phyloP scores from a whole-genome alignment of 2,113 vertebrate species.

The Hyperoodon ampullatus region DNA sequence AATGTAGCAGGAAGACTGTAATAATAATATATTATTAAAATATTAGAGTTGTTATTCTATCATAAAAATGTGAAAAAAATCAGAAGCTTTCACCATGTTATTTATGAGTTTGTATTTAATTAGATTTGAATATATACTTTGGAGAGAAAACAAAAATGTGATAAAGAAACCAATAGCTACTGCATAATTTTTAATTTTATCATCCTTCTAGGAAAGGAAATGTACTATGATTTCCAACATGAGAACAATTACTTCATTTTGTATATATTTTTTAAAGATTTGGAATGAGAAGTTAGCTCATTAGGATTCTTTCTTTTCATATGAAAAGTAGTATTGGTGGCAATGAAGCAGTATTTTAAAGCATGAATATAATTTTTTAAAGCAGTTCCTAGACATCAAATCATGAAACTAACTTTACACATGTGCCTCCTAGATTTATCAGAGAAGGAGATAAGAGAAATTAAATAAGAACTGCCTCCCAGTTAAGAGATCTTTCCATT shows the following conservation, averaged over 20 bases:
- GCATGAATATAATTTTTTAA: slow-evolving; percentile 11
- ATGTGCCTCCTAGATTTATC: background rate
- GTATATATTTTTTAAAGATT: slow-evolving; percentile 2
- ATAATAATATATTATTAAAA: slow-evolving; percentile 63
- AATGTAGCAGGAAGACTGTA: slow-evolving; percentile 44
- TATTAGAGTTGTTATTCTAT: slow-evolving; percentile 51
- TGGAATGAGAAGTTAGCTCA: background rate
- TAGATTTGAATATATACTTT: background rate
- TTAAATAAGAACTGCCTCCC: background rate
- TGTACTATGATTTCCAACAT: background rate
- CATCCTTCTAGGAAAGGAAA: background rate
- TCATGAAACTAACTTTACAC: background rate
- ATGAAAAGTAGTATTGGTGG: background rate
- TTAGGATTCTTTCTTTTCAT: slow-evolving; percentile 1
- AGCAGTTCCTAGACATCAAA: background rate
- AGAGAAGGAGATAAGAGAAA: background rate
- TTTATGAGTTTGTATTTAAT: slow-evolving; percentile 46
- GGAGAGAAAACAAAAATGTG: background rate
- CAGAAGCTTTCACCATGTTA: background rate
- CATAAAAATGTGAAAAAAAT: slow-evolving; percentile 50
- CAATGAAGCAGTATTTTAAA: slow-evolving; percentile 32
- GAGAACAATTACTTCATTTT: slow-evolving; percentile 40
- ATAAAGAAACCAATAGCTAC: slow-evolving; percentile 6
- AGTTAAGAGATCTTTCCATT: background rate
- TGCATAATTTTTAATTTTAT: slow-evolving; percentile 24